Percentiles rank a stretch among this genome's conserved stretches.
Conservation (phyloP, 92 coral and sea anemone genomes). For the Porites divaricata region DNA sequence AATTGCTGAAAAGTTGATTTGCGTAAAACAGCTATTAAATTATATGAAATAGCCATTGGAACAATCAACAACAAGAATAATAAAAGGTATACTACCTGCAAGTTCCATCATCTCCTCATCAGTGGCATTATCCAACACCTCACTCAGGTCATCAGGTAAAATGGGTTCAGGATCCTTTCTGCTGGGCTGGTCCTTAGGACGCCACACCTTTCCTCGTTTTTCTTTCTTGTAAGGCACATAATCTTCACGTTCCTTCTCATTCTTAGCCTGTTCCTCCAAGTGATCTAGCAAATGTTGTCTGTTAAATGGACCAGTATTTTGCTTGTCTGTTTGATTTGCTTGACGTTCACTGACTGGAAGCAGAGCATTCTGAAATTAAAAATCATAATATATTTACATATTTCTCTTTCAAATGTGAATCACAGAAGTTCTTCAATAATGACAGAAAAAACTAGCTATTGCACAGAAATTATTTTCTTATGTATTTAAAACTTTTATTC, state of each 20-base stretch:
- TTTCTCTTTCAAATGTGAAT: neutral
- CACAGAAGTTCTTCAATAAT: neutral
- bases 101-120: conserved; percentile 93
- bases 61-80: too few species aligned
- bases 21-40: neutral
- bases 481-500: too few species aligned
- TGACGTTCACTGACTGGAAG: conserved; percentile 85
- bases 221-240: conserved; percentile 95
- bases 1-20: conserved; percentile 59
- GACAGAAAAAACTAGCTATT: neutral
- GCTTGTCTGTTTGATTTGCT: conserved; percentile 83
- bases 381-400: neutral
- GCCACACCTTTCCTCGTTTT: conserved; percentile 88
- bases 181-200: conserved; percentile 50
- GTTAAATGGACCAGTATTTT: conserved; percentile 80
- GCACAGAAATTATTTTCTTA: neutral
- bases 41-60: neutral
- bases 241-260: conserved; percentile 75
- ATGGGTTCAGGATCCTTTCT: conserved; percentile 63
- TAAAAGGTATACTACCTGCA: conserved; percentile 64
- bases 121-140: conserved; percentile 92
- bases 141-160: conserved; percentile 94
- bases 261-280: conserved; percentile 88
- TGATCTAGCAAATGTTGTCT: conserved; percentile 81
- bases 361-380: conserved; percentile 71